phyloP scores from a whole-genome alignment of 1,140 invertebrate genomes.

The Alviniconcha marisindica region DNA sequence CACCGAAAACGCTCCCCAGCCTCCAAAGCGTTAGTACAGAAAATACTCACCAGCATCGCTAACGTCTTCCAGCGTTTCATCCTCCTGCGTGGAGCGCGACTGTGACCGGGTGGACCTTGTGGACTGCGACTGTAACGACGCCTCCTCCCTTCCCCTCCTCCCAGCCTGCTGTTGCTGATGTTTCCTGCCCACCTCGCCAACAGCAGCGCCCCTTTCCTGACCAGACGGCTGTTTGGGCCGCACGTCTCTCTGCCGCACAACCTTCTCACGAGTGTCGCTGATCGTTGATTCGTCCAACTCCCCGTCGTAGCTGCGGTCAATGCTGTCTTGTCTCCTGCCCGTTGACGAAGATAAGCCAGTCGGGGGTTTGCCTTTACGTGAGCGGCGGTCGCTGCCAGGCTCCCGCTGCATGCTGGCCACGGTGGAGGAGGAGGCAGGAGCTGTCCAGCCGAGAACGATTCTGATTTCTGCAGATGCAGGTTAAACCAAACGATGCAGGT shows the following conservation, averaged over 20 bases:
- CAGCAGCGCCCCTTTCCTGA: too few relatives aligned
- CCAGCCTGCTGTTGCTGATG: not conserved
- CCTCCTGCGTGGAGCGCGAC: not conserved
- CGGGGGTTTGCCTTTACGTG: not conserved
- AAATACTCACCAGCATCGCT: constrained; percentile 13
- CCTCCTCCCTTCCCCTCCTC: not conserved
- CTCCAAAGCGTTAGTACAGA: too few relatives aligned
- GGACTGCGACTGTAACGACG: not conserved
- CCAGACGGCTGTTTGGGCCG: not conserved
- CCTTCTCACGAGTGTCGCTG: not conserved
- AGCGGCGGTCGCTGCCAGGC: not conserved
- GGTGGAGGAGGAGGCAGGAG: constrained; percentile 32
- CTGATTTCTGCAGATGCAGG: constrained; percentile 31
- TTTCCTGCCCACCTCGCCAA: not conserved
- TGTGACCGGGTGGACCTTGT: not conserved
- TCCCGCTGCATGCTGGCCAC: not conserved
- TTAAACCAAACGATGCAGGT: too few relatives aligned
- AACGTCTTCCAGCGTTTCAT: constrained; percentile 24
- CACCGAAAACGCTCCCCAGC: too few relatives aligned
- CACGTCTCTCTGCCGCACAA: not conserved
- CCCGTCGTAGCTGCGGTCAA: constrained; percentile 25
- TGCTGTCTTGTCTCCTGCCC: not conserved
- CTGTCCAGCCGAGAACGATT: not conserved
- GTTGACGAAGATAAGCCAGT: not conserved
- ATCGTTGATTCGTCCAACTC: constrained; percentile 29